Evolutionary conservation across 2,888 invertebrate genomes (phyloP), one percentile per base, ranked within the genome.

Genomic region (Tipula vernalis): DNA sequence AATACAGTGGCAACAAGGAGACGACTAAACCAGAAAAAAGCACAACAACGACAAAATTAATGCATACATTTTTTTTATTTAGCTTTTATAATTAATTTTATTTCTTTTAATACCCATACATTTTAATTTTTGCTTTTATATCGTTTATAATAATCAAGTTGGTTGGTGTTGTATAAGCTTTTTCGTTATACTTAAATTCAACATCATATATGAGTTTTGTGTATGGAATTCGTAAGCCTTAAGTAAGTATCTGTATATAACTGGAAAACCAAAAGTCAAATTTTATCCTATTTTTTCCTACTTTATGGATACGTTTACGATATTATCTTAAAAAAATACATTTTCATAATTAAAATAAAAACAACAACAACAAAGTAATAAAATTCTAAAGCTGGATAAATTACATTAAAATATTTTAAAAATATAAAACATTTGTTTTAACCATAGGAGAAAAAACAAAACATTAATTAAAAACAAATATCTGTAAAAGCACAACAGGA

Each of bases 21-120:
- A 71, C 8, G 28, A 28, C 71, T 2, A 28, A 0, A 28, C 28
- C 28, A 28, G 28, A 71, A 71, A 71, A 51, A 71, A 71, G 28
- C 28, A 71, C 28, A 18, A 71, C 71, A 18, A 71, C 71, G 71
- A 28, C 28, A 71, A 18, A 71, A 71, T 71, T 71, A 71, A 71
- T 71, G 71, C 71, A 71, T 71, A 71, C 8, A 51, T 51, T 51
- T 51, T 51, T 51, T 15, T 51, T 51, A 15, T 51, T n/a, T 51
- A 71, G 71, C 71, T 71, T 71, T 71, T 71, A 71, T 71, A 71
- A 71, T 71, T 71, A 71, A 71, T 71, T 71, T 71, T 71, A 71
- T 71, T 71, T 28, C 28, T 71, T 71, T 71, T 71, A 71, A 71
- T 71, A 71, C 28, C 71, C 71, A 71, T 71, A 71, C 71, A 71